A percentile compares a stretch with the other conserved stretches of the same genome.
Evolutionary conservation across 1,140 invertebrate genomes (phyloP).

Genomic region (Lamellibrachia luymesi): DNA sequence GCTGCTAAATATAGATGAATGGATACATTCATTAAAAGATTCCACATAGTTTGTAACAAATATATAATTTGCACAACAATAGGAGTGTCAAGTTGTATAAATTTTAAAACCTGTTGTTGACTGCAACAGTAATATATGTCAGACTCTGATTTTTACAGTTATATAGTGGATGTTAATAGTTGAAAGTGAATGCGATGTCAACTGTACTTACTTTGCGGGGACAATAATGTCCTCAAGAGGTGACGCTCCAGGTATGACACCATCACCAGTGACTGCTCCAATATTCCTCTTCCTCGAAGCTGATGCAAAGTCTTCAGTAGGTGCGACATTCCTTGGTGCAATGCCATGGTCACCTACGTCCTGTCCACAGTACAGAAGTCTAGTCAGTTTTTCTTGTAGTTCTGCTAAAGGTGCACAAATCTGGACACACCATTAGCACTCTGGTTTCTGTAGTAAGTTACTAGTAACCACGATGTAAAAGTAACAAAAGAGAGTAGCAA

Average conservation of each 20-base stretch:
- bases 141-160: background rate
- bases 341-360: conserved; percentile 94
- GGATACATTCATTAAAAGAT: background rate
- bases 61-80: background rate
- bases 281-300: background rate
- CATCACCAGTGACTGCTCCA: conserved; percentile 23
- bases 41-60: background rate
- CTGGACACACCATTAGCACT: background rate
- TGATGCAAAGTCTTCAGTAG: conserved; percentile 68
- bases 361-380: conserved; percentile 45
- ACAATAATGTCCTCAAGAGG: conserved; percentile 77
- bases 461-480: background rate
- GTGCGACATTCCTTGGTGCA: conserved; percentile 79
- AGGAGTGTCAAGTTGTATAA: background rate
- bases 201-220: conserved; percentile 66
- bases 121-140: no score
- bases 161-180: background rate
- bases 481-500: background rate
- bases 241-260: conserved; percentile 63
- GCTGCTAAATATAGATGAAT: background rate
- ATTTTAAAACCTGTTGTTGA: background rate
- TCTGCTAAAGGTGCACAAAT: background rate
- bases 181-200: background rate
- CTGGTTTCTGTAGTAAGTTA: conserved; percentile 3
- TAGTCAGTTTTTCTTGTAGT: background rate